phyloP scores from a whole-genome alignment of 2,888 invertebrate genomes.

The Oscheius sp. region DNA sequence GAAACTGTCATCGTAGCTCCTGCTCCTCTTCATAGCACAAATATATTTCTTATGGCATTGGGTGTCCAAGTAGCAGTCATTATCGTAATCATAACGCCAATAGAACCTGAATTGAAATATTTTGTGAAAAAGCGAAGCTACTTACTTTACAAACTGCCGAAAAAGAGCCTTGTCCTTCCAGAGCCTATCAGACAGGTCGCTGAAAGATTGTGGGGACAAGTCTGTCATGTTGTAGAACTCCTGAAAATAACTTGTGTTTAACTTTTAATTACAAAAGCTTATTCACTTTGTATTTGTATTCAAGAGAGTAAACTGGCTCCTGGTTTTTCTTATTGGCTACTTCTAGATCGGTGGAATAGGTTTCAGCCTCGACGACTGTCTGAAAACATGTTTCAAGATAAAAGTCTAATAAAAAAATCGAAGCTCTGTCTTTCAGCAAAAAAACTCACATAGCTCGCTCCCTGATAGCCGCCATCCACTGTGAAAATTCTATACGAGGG shows the following conservation, averaged over 20 bases:
- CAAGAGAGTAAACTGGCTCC: conserved; percentile 54
- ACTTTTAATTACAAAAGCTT: neutral
- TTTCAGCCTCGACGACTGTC: conserved; percentile 62
- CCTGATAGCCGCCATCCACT: conserved; percentile 84
- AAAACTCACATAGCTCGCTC: conserved; percentile 40
- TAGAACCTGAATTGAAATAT: conserved; percentile 32
- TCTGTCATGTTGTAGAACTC: conserved; percentile 60
- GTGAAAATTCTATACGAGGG: conserved; percentile 94
- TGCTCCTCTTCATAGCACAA: conserved; percentile 57
- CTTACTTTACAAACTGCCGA: conserved; percentile 53
- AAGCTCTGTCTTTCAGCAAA: neutral
- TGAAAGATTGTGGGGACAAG: conserved; percentile 63
- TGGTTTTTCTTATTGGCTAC: conserved; percentile 56
- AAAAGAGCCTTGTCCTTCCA: conserved; percentile 55
- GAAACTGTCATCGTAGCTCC: conserved; percentile 58
- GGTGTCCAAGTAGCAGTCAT: conserved; percentile 47
- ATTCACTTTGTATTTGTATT: conserved; percentile 42
- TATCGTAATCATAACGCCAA: conserved; percentile 51
- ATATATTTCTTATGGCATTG: conserved; percentile 48
- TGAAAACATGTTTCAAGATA: conserved; percentile 17
- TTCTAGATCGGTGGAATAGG: conserved; percentile 62
- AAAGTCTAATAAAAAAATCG: too few species aligned
- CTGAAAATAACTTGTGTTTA: conserved; percentile 8
- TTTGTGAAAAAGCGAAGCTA: neutral
- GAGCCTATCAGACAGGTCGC: conserved; percentile 56